A percentile compares a stretch with the other conserved stretches of the same genome.
These are phyloP conservation scores for Sebastes vulpes DNA, from an alignment of 2,797 vertebrate species.

Conservation along the genomic window DNA sequence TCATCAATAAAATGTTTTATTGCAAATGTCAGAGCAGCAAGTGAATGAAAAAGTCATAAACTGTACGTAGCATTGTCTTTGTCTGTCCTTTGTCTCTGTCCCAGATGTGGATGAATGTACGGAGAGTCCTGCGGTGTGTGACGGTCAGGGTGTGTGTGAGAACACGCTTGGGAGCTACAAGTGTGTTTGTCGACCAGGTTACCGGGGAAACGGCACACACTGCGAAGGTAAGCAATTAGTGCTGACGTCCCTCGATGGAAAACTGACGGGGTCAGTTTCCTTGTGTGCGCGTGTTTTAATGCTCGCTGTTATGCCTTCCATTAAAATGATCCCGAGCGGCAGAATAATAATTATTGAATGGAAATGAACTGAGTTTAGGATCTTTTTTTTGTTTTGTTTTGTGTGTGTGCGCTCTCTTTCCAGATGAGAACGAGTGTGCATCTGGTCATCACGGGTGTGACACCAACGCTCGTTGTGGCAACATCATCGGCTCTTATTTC, in stretches of 20 bases:
- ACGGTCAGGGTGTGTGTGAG: slow-evolving; percentile 83
- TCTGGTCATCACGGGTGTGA: slow-evolving; percentile 83
- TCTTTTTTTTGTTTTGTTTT: not conserved
- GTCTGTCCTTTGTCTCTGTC: slow-evolving; percentile 15
- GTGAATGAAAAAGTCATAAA: not conserved
- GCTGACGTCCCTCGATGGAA: slow-evolving; percentile 44
- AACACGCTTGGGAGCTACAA: slow-evolving; percentile 87
- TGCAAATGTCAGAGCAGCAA: not conserved
- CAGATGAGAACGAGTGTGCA: slow-evolving; percentile 88
- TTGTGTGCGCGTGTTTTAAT: slow-evolving; percentile 50
- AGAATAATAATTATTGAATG: slow-evolving; percentile 4
- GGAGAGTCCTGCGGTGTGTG: slow-evolving; percentile 74
- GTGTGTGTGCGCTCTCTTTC: not conserved
- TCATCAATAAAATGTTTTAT: not conserved
- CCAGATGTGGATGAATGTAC: slow-evolving; percentile 87
- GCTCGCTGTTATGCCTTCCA: slow-evolving; percentile 39
- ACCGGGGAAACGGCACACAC: slow-evolving; percentile 88
- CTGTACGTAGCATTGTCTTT: not conserved
- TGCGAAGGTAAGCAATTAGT: slow-evolving; percentile 85
- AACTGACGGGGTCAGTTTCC: slow-evolving; percentile 43
- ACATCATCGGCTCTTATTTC: slow-evolving; percentile 89
- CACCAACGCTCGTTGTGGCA: slow-evolving; percentile 86
- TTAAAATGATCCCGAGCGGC: slow-evolving; percentile 27
- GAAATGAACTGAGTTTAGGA: slow-evolving; percentile 12
- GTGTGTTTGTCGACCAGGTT: slow-evolving; percentile 86